These are phyloP conservation scores for Diplazon laetatorius DNA, from an alignment of 2,888 invertebrate genomes.

Conservation along the genomic window DNA sequence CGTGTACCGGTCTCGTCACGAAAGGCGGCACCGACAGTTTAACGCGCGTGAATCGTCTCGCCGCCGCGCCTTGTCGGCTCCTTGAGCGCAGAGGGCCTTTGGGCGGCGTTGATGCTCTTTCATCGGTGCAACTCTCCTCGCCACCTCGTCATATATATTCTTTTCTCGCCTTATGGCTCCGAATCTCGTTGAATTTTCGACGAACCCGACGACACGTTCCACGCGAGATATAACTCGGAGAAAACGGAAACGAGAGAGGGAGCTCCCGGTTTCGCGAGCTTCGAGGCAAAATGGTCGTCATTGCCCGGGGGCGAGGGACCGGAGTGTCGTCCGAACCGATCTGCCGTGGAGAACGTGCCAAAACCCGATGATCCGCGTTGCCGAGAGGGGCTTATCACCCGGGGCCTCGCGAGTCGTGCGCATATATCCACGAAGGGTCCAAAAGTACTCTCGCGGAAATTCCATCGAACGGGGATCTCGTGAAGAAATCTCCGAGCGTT, in stretches of 20 bases:
- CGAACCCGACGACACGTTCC: slow-evolving; percentile 67
- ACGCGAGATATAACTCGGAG: too few species aligned
- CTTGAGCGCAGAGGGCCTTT: slow-evolving; percentile 63
- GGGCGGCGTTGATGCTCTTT: slow-evolving; percentile 61
- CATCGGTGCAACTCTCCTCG: slow-evolving; percentile 24
- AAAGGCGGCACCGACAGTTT: slow-evolving; percentile 65
- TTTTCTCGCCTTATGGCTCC: slow-evolving; percentile 14
- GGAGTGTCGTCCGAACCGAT: slow-evolving; percentile 29
- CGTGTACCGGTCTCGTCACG: slow-evolving; percentile 55
- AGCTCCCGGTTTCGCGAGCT: neutral
- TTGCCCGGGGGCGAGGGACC: slow-evolving; percentile 1
- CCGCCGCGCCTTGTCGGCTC: slow-evolving; percentile 62
- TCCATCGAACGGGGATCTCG: slow-evolving; percentile 67
- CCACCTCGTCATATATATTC: slow-evolving; percentile 22
- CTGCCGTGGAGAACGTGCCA: slow-evolving; percentile 11
- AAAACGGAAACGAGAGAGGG: too few species aligned
- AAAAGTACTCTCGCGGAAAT: slow-evolving; percentile 65
- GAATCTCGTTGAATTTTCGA: slow-evolving; percentile 63
- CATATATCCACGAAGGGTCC: slow-evolving; percentile 50
- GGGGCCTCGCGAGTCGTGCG: too few species aligned
- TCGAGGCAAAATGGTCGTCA: neutral
- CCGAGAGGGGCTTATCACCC: too few species aligned
- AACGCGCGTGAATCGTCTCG: slow-evolving; percentile 53
- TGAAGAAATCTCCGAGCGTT: slow-evolving; percentile 51
- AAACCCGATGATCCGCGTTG: neutral